Conservation (phyloP, 2,888 invertebrate genomes). For the Molorchus minor region DNA sequence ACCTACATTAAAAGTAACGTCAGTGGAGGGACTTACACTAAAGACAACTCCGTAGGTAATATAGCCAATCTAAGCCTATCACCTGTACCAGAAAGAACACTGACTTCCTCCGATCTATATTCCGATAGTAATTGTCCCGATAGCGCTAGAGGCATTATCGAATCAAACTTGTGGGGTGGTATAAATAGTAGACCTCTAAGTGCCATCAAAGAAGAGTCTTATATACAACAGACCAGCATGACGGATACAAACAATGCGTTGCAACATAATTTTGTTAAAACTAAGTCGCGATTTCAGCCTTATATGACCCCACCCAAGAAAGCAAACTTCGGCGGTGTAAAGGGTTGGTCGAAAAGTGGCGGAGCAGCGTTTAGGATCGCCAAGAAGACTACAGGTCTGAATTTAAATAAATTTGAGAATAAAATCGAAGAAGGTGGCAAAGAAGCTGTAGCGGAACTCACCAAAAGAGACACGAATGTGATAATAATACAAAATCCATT, state of each 20-base stretch:
- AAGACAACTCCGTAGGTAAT: constrained; percentile 40
- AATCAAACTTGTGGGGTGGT: constrained; percentile 60
- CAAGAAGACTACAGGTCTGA: constrained; percentile 44
- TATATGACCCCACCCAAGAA: constrained; percentile 44
- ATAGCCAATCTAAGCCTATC: constrained; percentile 41
- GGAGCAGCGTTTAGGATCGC: constrained; percentile 37
- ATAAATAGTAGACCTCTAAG: constrained; percentile 59
- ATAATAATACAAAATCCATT: constrained; percentile 49
- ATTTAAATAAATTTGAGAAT: constrained; percentile 32
- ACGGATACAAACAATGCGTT: background rate
- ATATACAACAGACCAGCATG: constrained; percentile 43
- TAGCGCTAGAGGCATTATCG: constrained; percentile 48
- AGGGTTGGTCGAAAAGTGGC: constrained; percentile 46
- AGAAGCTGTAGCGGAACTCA: constrained; percentile 16
- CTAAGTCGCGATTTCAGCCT: constrained; percentile 42
- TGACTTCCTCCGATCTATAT: background rate
- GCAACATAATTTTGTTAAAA: constrained; percentile 33
- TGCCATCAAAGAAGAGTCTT: constrained; percentile 65
- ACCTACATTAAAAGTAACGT: constrained; percentile 65
- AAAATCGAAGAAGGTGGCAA: constrained; percentile 9
- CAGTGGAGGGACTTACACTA: constrained; percentile 51
- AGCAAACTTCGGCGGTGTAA: constrained; percentile 29
- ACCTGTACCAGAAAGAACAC: constrained; percentile 5
- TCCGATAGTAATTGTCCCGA: constrained; percentile 26
- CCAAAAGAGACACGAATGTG: constrained; percentile 37